Conservation (phyloP, 2,797 vertebrate genomes). For the Premnoplex brunnescens region DNA sequence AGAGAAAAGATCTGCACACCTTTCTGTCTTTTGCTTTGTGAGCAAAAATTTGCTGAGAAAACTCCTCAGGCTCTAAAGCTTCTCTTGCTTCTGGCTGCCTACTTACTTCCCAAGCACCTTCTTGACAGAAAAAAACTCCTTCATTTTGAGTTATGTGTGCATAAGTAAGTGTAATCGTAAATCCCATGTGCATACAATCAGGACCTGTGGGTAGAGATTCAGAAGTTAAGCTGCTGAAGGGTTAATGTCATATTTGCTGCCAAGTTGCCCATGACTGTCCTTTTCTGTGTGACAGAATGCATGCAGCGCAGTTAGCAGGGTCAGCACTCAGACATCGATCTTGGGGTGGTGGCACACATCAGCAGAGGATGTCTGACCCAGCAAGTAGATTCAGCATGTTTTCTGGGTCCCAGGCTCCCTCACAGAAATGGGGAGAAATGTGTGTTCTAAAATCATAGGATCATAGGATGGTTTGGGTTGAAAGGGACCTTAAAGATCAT, state of each 20-base stretch:
- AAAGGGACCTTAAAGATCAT: background rate
- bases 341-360: background rate
- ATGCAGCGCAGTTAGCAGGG: background rate
- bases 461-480: background rate
- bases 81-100: background rate
- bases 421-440: fast-evolving
- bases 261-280: background rate
- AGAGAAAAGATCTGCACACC: fast-evolving
- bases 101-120: background rate
- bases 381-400: background rate
- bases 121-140: background rate
- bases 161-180: background rate
- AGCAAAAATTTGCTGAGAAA: background rate
- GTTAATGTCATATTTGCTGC: background rate
- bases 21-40: background rate
- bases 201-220: background rate
- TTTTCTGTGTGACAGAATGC: background rate
- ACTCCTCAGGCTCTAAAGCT: background rate
- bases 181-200: background rate
- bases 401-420: background rate
- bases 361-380: background rate
- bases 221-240: background rate
- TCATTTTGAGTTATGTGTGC: background rate
- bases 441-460: background rate
- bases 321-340: background rate